Evolutionary conservation across 2,888 invertebrate species (phyloP), one percentile per base, ranked within the genome.

Genomic region (Auanema freiburgensis): DNA sequence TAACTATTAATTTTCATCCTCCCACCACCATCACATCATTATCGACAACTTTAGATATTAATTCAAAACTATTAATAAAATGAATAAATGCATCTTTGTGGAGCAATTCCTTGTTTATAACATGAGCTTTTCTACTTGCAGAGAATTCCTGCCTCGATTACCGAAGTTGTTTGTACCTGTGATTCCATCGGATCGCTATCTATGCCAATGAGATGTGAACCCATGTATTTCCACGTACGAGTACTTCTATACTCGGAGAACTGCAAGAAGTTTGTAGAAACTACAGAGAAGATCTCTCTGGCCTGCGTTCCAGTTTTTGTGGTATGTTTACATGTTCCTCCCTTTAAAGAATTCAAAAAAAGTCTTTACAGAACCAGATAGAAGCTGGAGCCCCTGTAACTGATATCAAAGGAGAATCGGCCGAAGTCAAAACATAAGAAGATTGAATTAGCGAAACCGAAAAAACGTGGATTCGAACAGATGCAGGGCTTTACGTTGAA

Each of bases 131-230:
- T 57, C 14, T 18, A 16, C 23, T 42, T 65, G n/a, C 65, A 69
- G 69, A 53, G 69, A 55, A 63, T 69, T 54, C 69, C 69, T 5
- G 65, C 61, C 18, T 46, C 66, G 8, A 69, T 69, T 16, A 56
- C 66, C 1, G 66, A 69, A 53, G 69, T 69, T 18, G 66, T 63
- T 46, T 69, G 69, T 50, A 56, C 59, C 12, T 69, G 68, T 51
- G 25, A 54, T 41, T 46, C 52, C 0, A 55, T 68, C 12, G 58
- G 63, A 41, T 24, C 21, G 5, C n/a, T 21, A n/a, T n/a, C n/a
- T 5, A 18, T n/a, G 21, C 33, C 41, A 14, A 59, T 62, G 21
- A 61, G 59, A 41, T 69, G 69, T 40, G 66, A 67, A 16, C 66
- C 64, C 23, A 65, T 67, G 69, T 52, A 56, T 24, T 69, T 65